phyloP scores from a whole-genome alignment of 1,140 invertebrate genomes.

The Cherax destructor region DNA sequence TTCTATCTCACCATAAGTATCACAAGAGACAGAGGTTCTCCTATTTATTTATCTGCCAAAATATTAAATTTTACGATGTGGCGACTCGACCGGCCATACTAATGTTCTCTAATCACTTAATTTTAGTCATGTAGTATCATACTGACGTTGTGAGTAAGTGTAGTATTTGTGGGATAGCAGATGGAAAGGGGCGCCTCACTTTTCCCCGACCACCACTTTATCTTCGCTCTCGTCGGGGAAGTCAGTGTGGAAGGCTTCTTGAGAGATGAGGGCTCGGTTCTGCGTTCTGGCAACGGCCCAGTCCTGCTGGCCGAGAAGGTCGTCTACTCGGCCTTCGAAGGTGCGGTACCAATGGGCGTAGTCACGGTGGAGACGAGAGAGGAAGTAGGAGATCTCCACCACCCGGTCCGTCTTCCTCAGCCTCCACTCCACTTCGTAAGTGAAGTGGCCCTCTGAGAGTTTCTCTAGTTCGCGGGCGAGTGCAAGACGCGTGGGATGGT shows the following conservation, averaged over 20 bases:
- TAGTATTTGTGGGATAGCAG: neutral
- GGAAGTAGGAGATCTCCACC: slow-evolving; percentile 51
- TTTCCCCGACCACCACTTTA: neutral
- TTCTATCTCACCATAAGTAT: neutral
- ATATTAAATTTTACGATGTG: neutral
- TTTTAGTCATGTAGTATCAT: slow-evolving; percentile 12
- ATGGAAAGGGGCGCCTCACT: neutral
- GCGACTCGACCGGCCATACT: neutral
- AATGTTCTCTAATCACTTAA: slow-evolving; percentile 9
- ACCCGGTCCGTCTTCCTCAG: slow-evolving; percentile 60
- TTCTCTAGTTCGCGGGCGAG: slow-evolving; percentile 53
- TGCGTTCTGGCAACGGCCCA: slow-evolving; percentile 25
- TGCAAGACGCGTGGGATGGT: slow-evolving; percentile 55
- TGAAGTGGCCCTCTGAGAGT: slow-evolving; percentile 46
- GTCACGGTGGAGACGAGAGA: slow-evolving; percentile 58
- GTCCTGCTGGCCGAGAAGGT: slow-evolving; percentile 50
- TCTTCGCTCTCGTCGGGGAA: slow-evolving; percentile 13
- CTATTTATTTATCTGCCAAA: neutral
- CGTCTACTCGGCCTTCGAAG: slow-evolving; percentile 63
- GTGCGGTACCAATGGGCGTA: slow-evolving; percentile 69
- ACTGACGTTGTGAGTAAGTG: neutral
- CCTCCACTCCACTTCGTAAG: slow-evolving; percentile 66
- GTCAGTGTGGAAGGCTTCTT: slow-evolving; percentile 53
- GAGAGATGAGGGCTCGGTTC: slow-evolving; percentile 21
- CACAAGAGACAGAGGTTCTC: slow-evolving; percentile 1